These are phyloP conservation scores for Sturnus vulgaris DNA, from an alignment of 2,113 vertebrate species.

Conservation along the genomic window DNA sequence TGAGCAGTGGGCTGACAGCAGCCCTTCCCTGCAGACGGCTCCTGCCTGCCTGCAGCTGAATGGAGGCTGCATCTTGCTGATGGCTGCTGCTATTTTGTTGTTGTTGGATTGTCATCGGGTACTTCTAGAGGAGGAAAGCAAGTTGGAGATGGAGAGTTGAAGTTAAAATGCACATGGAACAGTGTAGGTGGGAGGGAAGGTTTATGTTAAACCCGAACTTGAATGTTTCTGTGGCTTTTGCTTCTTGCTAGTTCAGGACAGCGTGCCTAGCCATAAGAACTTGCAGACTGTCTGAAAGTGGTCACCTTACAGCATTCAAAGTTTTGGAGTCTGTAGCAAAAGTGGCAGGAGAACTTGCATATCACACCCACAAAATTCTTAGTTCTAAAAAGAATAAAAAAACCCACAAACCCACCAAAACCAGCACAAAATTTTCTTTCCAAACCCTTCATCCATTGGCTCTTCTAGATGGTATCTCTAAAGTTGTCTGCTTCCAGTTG, in stretches of 20 bases:
- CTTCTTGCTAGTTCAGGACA: neutral
- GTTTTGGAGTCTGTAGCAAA: neutral
- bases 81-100: neutral
- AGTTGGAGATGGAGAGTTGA: neutral
- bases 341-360: neutral
- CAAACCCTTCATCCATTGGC: neutral
- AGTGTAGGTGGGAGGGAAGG: neutral
- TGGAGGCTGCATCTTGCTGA: fast-evolving
- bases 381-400: neutral
- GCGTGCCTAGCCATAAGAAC: neutral
- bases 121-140: neutral
- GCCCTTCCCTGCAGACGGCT: neutral
- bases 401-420: neutral
- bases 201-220: neutral
- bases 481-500: neutral
- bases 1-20: neutral
- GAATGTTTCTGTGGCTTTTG: neutral
- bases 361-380: neutral
- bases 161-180: neutral
- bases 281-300: neutral
- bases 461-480: neutral
- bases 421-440: neutral
- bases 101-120: fast-evolving
- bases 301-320: neutral
- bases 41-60: neutral